Base-by-base conservation (phyloP, 1,140 invertebrate species). In the Drosophila guanche region DNA sequence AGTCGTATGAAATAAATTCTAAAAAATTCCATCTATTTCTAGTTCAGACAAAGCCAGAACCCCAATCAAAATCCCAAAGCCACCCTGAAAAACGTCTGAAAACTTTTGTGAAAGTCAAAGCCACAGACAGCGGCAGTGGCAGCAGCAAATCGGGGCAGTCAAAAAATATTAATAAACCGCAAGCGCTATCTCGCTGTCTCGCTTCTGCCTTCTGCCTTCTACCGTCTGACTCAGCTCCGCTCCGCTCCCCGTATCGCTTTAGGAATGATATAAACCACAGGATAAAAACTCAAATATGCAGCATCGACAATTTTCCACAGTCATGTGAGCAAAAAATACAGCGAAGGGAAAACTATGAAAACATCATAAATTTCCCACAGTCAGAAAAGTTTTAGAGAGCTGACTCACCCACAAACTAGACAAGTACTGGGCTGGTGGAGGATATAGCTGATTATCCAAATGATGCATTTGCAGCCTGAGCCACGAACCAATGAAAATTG, bases 211-310 rank as follows among this genome's bases (percentile, higher is more conserved):
- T 10, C 25, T 37, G 33, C 41, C 16, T 14, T 10, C 33, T 14
- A 7, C 23, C 48, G 7, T 7, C 10, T 37, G 33, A 37, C 25
- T 10, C 8, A 29, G 29, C 33, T 22, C 40, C n/a, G 7, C 7
- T 23, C 37, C 16, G 16, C 16, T 29, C n/a, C 20, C 27, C 45
- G n/a, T 20, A 29, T 48, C 43, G 54, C 41, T 74, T 58, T 29
- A 37, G 50, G 61, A 75, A 54, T 76, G 72, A 76, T 76, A 76
- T 73, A 75, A 69, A 68, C 72, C 72, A 46, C 72, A 76, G 70
- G 55, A 76, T 76, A 76, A 76, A 76, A 76, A 75, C 70, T 75
- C 72, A 75, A 76, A 76, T 75, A 76, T 76, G 72, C 72, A 76
- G 72, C 55, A 76, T 76, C 72, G 72, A 75, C 72, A 75, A 76